These are phyloP conservation scores for Aurelia coerulea DNA, from an alignment of 30 jellyfish, hydroid and myxozoan genomes.

Conservation along the genomic window DNA sequence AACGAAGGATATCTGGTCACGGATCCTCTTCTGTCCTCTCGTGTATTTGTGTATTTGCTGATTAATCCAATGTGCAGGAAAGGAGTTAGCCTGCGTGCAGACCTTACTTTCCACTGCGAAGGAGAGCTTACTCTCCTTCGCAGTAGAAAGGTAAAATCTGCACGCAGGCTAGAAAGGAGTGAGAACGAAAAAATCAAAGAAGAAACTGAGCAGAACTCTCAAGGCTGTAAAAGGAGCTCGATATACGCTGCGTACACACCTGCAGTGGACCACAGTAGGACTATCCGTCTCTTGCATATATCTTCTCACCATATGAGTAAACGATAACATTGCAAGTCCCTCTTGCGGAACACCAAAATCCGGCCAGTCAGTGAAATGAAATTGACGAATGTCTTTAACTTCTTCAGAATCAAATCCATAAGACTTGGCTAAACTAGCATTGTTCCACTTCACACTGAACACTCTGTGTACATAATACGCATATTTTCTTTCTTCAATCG, in stretches of 20 bases:
- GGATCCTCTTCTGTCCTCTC: no score
- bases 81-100: no score
- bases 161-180: no score
- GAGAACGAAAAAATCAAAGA: no score
- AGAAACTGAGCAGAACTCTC: no score
- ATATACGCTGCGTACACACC: conserved; percentile 6
- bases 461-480: conserved; percentile 80
- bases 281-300: conserved; percentile 66
- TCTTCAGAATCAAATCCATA: conserved; percentile 18
- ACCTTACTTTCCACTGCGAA: no score
- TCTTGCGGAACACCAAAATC: conserved; percentile 92
- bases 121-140: no score
- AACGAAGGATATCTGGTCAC: no score
- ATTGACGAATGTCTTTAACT: conserved; percentile 63
- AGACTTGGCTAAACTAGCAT: conserved; percentile 6
- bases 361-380: conserved; percentile 95
- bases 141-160: no score
- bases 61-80: no score
- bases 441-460: conserved; percentile 39
- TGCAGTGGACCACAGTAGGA: conserved; percentile 89
- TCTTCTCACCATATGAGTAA: conserved; percentile 67
- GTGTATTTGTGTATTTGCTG: no score
- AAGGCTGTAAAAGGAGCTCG: no score
- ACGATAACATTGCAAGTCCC: conserved; percentile 70
- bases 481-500: conserved; percentile 62